A percentile compares a stretch with the other conserved stretches of the same genome.
phyloP scores from a whole-genome alignment of 2,888 invertebrate species.

The Melikaiella ostensackeni region DNA sequence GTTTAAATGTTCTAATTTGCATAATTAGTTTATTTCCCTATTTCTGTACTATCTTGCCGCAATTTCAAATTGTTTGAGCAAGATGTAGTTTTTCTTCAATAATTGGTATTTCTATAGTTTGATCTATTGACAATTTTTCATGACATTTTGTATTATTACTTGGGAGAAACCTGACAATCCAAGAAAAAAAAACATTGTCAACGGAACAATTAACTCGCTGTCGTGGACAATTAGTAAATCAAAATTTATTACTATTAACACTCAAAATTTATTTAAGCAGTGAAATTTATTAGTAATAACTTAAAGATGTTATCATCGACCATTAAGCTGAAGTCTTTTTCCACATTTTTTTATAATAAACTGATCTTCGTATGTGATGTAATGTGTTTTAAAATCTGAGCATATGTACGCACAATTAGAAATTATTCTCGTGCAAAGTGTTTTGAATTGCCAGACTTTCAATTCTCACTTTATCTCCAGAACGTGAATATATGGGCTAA shows the following conservation, averaged over 20 bases:
- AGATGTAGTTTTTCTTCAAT: neutral
- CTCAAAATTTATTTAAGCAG: slow-evolving; percentile 9
- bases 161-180: neutral
- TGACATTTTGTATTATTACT: neutral
- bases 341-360: neutral
- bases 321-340: slow-evolving; percentile 3
- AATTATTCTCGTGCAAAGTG: neutral
- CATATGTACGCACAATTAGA: neutral
- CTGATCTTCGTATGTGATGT: neutral
- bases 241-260: slow-evolving; percentile 22
- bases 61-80: neutral
- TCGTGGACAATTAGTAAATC: neutral
- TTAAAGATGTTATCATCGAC: neutral
- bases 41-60: too few relatives aligned
- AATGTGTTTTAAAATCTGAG: slow-evolving; percentile 2
- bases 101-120: neutral
- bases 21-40: neutral
- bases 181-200: neutral
- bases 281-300: slow-evolving; percentile 20
- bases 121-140: neutral
- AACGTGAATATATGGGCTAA: slow-evolving; percentile 12
- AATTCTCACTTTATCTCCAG: neutral
- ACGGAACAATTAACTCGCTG: slow-evolving; percentile 15
- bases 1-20: slow-evolving; percentile 1
- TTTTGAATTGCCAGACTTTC: neutral